Percentiles rank a stretch among this genome's conserved stretches.
Evolutionary conservation across 2,797 vertebrate species (phyloP).

Genomic region (Lagocephalus sceleratus): DNA sequence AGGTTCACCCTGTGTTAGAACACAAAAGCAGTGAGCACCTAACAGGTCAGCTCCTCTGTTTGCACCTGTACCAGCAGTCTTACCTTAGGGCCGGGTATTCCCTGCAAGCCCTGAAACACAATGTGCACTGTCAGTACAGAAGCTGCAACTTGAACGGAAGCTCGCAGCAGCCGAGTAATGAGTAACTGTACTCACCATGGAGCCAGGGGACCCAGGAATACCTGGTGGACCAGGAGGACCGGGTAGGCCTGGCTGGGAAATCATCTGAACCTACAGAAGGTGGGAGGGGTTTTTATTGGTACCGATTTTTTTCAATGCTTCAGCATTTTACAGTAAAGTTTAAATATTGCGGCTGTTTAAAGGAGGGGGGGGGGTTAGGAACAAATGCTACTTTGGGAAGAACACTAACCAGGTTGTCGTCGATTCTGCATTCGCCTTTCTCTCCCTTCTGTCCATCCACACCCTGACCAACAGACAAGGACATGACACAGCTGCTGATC

Average conservation of each 20-base stretch:
- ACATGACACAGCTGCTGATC: constrained; percentile 11
- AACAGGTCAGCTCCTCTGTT: background rate
- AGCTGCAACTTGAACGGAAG: background rate
- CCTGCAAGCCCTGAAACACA: constrained; percentile 73
- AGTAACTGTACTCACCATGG: constrained; percentile 58
- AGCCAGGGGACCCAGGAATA: constrained; percentile 78
- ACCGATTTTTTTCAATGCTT: too few species aligned
- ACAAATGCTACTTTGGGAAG: too few species aligned
- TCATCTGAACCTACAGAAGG: constrained; percentile 79
- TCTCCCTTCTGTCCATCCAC: constrained; percentile 86
- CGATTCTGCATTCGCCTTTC: constrained; percentile 84
- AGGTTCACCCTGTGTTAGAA: constrained; percentile 72
- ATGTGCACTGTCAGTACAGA: constrained; percentile 13
- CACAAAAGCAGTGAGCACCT: constrained; percentile 28
- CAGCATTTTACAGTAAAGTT: too few species aligned
- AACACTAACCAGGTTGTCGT: constrained; percentile 85
- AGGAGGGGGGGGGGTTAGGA: too few species aligned
- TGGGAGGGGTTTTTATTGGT: background rate
- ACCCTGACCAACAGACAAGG: constrained; percentile 72
- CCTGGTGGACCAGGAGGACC: constrained; percentile 83
- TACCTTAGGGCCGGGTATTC: constrained; percentile 78
- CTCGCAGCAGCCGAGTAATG: background rate
- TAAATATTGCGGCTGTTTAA: background rate
- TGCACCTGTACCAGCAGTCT: constrained; percentile 12
- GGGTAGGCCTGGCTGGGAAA: constrained; percentile 86